Percentiles rank a stretch among this genome's conserved stretches.
Evolutionary conservation across 2,888 invertebrate species (phyloP).

Genomic region (Ectropis crepuscularia): DNA sequence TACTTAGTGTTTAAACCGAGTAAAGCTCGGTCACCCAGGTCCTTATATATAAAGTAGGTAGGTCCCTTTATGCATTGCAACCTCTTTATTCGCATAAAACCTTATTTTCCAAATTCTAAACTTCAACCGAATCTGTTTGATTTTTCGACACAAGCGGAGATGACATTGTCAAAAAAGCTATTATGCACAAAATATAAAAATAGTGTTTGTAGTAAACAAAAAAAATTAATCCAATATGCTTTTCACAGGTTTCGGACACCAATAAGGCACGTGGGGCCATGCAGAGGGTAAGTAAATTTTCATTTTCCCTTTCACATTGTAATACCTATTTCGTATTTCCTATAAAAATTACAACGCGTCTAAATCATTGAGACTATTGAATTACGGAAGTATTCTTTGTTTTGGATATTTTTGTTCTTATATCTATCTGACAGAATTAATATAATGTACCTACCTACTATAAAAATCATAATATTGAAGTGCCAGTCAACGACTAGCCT

Average conservation of each 20-base stretch:
- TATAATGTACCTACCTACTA: too few species aligned
- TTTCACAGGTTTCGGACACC: constrained; percentile 53
- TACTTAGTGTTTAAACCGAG: too few species aligned
- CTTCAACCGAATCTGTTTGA: constrained; percentile 7
- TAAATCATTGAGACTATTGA: too few species aligned
- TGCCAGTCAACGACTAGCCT: too few species aligned
- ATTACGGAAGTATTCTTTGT: too few species aligned
- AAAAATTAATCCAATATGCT: constrained; percentile 27
- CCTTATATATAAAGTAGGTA: too few species aligned
- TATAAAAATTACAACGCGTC: background rate
- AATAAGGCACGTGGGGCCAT: constrained; percentile 60
- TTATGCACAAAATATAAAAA: constrained; percentile 16
- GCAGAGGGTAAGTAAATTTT: constrained; percentile 59
- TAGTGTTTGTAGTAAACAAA: constrained; percentile 1
- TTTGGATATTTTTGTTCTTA: too few species aligned
- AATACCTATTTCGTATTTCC: background rate
- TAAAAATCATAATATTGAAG: too few species aligned
- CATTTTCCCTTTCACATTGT: background rate
- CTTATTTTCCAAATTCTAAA: constrained; percentile 22
- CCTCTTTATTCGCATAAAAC: background rate
- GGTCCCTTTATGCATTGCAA: background rate
- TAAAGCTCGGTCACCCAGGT: too few species aligned
- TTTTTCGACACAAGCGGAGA: constrained; percentile 3
- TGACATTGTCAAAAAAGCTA: constrained; percentile 14
- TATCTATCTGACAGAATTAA: too few species aligned